phyloP scores from a whole-genome alignment of 2,113 vertebrate genomes.

The Spea multiplicata region DNA sequence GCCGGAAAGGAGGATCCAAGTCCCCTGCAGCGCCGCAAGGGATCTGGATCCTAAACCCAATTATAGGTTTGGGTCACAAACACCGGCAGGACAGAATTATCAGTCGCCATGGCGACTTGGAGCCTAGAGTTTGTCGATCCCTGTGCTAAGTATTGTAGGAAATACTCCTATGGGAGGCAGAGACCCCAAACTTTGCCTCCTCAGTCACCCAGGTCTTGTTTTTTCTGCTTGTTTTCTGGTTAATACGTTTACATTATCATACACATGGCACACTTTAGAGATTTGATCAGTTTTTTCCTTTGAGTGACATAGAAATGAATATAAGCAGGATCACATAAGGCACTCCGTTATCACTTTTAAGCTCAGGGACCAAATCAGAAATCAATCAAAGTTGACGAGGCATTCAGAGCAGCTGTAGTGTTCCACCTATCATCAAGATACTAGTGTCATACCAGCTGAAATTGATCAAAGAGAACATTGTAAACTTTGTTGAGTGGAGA shows the following conservation, averaged over 20 bases:
- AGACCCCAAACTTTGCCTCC: too few species aligned
- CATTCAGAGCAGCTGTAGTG: conserved; percentile 33
- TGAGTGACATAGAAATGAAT: conserved; percentile 24
- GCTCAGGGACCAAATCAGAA: conserved; percentile 23
- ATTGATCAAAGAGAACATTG: conserved; percentile 36
- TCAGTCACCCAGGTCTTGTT: too few species aligned
- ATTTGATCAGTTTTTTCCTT: neutral
- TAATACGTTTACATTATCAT: neutral
- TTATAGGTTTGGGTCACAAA: too few species aligned
- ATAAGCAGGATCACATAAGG: conserved; percentile 16
- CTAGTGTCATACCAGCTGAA: conserved; percentile 26
- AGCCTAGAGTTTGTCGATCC: too few species aligned
- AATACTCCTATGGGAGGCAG: too few species aligned
- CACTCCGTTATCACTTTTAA: conserved; percentile 21
- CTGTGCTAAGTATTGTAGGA: too few species aligned
- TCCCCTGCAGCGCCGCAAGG: too few species aligned
- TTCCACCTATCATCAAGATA: conserved; percentile 23
- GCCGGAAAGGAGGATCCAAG: too few species aligned
- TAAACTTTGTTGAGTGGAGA: conserved; percentile 29
- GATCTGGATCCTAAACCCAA: too few species aligned
- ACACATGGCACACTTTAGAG: neutral
- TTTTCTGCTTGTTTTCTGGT: neutral
- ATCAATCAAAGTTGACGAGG: conserved; percentile 39
- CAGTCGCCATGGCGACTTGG: too few species aligned
- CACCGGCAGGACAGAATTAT: too few species aligned